These are phyloP conservation scores for Pemphigus obesinymphae DNA, from an alignment of 1,140 invertebrate species.

Conservation along the genomic window DNA sequence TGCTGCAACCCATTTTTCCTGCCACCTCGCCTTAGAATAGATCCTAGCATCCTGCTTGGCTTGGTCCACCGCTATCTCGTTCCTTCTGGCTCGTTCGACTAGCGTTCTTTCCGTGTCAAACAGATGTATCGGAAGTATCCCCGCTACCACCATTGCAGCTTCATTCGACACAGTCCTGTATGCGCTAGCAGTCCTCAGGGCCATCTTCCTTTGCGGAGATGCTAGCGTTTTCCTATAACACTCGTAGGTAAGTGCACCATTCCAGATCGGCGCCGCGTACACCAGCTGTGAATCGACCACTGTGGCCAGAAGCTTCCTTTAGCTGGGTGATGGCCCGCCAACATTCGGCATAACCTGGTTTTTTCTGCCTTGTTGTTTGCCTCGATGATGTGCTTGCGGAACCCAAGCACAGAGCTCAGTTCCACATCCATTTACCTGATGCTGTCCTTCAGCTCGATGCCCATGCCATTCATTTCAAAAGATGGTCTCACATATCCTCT, in stretches of 20 bases:
- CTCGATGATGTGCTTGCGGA: background rate
- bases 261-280: too few species aligned
- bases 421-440: background rate
- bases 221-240: background rate
- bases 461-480: background rate
- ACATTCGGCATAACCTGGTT: too few species aligned
- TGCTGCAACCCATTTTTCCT: background rate
- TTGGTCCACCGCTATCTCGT: background rate
- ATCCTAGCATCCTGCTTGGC: background rate
- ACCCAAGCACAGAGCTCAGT: background rate
- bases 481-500: background rate
- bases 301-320: too few species aligned
- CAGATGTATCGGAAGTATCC: background rate
- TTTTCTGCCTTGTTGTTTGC: background rate
- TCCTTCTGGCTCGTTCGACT: background rate
- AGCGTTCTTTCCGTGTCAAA: background rate
- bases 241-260: background rate
- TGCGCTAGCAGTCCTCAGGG: background rate
- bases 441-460: background rate
- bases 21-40: background rate
- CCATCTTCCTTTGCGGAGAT: background rate
- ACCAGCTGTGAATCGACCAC: too few species aligned
- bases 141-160: background rate
- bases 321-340: too few species aligned
- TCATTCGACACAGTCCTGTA: background rate